Percentiles rank a stretch among this genome's conserved stretches.
phyloP scores from a whole-genome alignment of 2,888 invertebrate genomes.

The Pristionchus entomophagus region DNA sequence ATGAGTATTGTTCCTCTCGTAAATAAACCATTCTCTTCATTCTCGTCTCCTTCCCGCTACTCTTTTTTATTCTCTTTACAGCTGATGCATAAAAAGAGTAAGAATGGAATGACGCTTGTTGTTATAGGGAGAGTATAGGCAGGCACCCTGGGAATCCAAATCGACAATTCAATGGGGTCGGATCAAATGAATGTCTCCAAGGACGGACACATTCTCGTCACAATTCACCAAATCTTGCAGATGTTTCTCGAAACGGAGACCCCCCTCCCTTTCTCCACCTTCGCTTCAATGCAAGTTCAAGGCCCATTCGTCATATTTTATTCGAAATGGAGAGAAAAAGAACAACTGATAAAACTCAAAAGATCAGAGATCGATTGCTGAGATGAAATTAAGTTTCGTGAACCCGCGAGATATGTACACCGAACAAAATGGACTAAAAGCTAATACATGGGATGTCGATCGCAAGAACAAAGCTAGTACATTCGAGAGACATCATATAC shows the following conservation, averaged over 20 bases:
- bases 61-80: slow-evolving; percentile 28
- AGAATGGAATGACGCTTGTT: slow-evolving; percentile 20
- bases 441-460: background rate
- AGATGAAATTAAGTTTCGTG: slow-evolving; percentile 17
- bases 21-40: slow-evolving; percentile 26
- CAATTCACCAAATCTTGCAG: background rate
- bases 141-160: background rate
- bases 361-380: slow-evolving; percentile 18
- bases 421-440: background rate
- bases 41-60: slow-evolving; percentile 3
- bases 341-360: slow-evolving; percentile 13
- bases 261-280: background rate
- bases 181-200: background rate
- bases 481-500: slow-evolving; percentile 24
- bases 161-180: background rate
- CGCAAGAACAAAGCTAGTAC: slow-evolving; percentile 6
- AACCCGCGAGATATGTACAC: slow-evolving; percentile 28
- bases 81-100: slow-evolving; percentile 41
- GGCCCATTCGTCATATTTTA: background rate
- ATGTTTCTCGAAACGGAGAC: background rate
- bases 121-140: background rate
- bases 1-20: slow-evolving; percentile 17
- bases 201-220: background rate
- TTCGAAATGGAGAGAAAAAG: background rate
- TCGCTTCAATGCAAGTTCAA: background rate